A percentile compares a stretch with the other conserved stretches of the same genome.
Evolutionary conservation across 2,888 invertebrate species (phyloP).

Genomic region (Podotricha telesiphe): DNA sequence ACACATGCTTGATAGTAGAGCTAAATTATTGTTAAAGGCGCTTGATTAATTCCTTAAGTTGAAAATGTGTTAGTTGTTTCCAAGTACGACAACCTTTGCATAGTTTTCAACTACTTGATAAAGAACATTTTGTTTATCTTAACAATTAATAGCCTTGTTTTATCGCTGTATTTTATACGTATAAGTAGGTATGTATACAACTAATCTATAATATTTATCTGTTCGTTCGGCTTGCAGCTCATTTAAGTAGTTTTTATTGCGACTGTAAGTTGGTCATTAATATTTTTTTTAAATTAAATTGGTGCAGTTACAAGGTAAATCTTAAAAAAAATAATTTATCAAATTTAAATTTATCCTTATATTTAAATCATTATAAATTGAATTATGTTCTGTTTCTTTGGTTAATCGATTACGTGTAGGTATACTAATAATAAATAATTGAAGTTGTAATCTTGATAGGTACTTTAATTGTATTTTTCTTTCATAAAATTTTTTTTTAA

Average conservation of each 20-base stretch:
- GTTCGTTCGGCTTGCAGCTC: background rate
- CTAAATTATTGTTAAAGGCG: background rate
- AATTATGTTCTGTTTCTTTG: no score
- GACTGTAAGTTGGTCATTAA: background rate
- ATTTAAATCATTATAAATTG: no score
- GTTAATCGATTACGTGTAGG: no score
- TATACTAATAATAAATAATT: no score
- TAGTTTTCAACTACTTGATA: background rate
- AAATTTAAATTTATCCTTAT: no score
- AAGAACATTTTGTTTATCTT: background rate
- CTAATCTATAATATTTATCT: slow-evolving; percentile 15
- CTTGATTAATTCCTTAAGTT: background rate
- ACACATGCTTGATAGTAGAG: background rate
- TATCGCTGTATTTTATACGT: background rate
- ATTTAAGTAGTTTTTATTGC: background rate
- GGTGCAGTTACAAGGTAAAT: background rate
- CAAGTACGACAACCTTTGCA: background rate
- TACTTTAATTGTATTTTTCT: no score
- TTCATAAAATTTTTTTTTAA: no score
- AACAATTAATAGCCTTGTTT: background rate
- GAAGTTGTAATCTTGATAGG: no score
- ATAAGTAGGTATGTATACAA: background rate
- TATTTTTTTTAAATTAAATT: background rate
- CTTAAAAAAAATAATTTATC: background rate
- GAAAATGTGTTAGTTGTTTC: background rate